These are phyloP conservation scores for Cephalotes varians DNA, from an alignment of 2,888 invertebrate species.

Conservation along the genomic window DNA sequence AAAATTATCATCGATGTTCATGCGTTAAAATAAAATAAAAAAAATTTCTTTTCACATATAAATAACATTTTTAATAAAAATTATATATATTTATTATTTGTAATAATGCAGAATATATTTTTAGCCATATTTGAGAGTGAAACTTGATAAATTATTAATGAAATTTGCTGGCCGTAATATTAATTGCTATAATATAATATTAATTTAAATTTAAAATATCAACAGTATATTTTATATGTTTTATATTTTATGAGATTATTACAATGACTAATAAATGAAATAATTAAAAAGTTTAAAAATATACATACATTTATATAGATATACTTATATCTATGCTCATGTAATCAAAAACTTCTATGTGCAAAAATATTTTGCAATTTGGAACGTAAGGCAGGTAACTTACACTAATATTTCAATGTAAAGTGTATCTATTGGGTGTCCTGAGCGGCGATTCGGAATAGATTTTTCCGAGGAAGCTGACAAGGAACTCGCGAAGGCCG, in stretches of 20 bases:
- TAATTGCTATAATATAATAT: background rate
- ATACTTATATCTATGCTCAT: too few relatives aligned
- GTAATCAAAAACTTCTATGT: background rate
- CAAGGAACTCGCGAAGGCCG: conserved; percentile 65
- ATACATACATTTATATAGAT: background rate
- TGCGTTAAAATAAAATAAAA: conserved; percentile 4
- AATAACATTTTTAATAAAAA: background rate
- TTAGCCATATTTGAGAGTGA: background rate
- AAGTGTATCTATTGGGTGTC: conserved; percentile 59
- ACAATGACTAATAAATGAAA: background rate
- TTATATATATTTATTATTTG: background rate
- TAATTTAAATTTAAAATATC: background rate
- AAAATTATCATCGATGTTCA: background rate
- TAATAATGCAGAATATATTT: background rate
- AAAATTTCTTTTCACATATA: background rate
- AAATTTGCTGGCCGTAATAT: conserved; percentile 7
- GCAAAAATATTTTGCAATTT: conserved; percentile 2
- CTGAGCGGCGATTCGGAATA: conserved; percentile 68
- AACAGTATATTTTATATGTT: background rate
- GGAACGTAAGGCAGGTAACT: conserved; percentile 46
- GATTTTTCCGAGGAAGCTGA: conserved; percentile 68
- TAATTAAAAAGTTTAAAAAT: background rate
- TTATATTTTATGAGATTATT: background rate
- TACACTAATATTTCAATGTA: conserved; percentile 44
- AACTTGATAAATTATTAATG: conserved; percentile 5